A percentile compares a stretch with the other conserved stretches of the same genome.
Conservation (phyloP, 1,140 invertebrate species). For the Pseudomyrmex concolor region DNA sequence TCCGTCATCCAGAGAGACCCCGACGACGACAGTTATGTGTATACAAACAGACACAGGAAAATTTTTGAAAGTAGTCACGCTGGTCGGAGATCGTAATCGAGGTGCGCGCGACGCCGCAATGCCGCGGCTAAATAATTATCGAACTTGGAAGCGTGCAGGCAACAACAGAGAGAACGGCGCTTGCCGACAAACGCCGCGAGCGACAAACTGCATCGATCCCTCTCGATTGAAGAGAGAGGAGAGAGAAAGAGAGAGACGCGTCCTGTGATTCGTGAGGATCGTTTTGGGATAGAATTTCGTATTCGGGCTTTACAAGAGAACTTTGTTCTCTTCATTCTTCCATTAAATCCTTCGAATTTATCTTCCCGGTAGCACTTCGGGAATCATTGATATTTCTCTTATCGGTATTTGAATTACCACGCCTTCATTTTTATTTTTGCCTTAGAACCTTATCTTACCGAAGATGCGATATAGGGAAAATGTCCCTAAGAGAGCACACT, state of each 20-base stretch:
- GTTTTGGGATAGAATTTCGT: neutral
- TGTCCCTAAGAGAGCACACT: neutral
- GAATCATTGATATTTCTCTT: neutral
- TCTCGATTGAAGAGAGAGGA: constrained; percentile 11
- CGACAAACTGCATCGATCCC: constrained; percentile 2
- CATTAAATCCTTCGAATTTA: neutral
- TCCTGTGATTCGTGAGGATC: neutral
- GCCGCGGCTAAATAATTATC: constrained; percentile 28
- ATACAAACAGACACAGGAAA: constrained; percentile 48
- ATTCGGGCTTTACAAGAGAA: neutral
- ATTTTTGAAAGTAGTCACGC: constrained; percentile 69
- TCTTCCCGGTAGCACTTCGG: neutral
- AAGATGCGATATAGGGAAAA: neutral
- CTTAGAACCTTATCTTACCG: neutral
- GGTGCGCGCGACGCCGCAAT: neutral
- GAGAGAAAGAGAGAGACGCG: neutral
- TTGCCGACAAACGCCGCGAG: neutral
- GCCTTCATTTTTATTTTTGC: neutral
- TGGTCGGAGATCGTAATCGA: constrained; percentile 52
- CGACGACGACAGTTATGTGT: constrained; percentile 12
- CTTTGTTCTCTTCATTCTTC: neutral
- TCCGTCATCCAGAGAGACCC: constrained; percentile 42
- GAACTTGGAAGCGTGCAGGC: neutral
- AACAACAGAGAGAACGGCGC: neutral
- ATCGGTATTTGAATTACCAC: neutral